Percentiles rank a stretch among this genome's conserved stretches.
These are phyloP conservation scores for Catonia carolina DNA, from an alignment of 2,888 invertebrate genomes.

Conservation along the genomic window DNA sequence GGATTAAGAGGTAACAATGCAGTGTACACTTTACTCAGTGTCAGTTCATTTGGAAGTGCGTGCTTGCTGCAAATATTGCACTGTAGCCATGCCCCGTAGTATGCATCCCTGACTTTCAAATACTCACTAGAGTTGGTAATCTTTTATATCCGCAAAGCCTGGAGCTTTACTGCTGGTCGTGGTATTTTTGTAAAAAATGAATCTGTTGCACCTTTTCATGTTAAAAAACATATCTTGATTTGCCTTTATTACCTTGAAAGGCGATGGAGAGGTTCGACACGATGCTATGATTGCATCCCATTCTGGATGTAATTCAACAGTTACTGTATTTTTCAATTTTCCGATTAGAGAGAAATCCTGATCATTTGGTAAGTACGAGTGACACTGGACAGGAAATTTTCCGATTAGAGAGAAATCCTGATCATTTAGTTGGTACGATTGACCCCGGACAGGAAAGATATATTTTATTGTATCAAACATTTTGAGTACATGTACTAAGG, in stretches of 20 bases:
- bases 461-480: constrained; percentile 12
- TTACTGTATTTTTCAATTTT: constrained; percentile 4
- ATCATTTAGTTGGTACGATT: not conserved
- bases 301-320: constrained; percentile 8
- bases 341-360: constrained; percentile 11
- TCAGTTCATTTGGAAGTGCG: constrained; percentile 8
- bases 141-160: constrained; percentile 1
- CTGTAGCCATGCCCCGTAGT: constrained; percentile 8
- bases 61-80: constrained; percentile 4
- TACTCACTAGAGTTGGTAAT: constrained; percentile 8
- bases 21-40: not conserved
- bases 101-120: constrained; percentile 4
- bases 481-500: constrained; percentile 1
- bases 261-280: constrained; percentile 7
- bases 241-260: constrained; percentile 11
- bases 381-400: no score
- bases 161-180: constrained; percentile 4
- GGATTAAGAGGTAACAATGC: not conserved
- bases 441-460: constrained; percentile 3
- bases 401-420: constrained; percentile 11
- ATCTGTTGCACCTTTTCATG: constrained; percentile 13
- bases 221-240: constrained; percentile 11
- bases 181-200: constrained; percentile 1
- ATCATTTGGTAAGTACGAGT: constrained; percentile 4
- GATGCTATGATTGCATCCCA: constrained; percentile 11